Evolutionary conservation across 2,888 invertebrate genomes (phyloP).

Genomic region (Microplitis deprimator): DNA sequence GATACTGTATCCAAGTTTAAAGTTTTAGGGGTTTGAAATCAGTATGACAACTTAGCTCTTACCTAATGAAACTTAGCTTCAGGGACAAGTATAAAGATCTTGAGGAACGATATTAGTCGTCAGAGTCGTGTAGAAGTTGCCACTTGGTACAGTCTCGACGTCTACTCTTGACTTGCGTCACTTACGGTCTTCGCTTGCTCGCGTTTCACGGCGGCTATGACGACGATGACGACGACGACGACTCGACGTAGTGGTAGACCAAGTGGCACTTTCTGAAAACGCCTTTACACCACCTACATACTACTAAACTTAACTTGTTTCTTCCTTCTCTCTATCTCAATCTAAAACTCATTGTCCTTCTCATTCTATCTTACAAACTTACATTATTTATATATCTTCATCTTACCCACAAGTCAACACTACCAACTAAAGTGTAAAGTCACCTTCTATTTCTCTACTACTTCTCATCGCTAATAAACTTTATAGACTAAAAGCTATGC

Average conservation of each 20-base stretch:
- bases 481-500: not conserved
- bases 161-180: slow-evolving; percentile 35
- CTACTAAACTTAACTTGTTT: not conserved
- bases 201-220: not conserved
- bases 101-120: slow-evolving; percentile 29
- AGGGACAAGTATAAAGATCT: slow-evolving; percentile 27
- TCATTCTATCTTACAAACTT: not conserved
- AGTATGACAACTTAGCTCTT: slow-evolving; percentile 35
- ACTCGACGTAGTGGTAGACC: slow-evolving; percentile 27
- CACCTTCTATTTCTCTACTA: not conserved
- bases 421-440: not conserved
- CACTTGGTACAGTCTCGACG: slow-evolving; percentile 31
- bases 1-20: slow-evolving; percentile 2
- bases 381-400: not conserved
- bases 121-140: slow-evolving; percentile 29
- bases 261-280: slow-evolving; percentile 35
- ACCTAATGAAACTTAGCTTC: slow-evolving; percentile 29
- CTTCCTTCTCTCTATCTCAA: slow-evolving; percentile 10
- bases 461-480: not conserved
- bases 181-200: slow-evolving; percentile 30
- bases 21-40: slow-evolving; percentile 13
- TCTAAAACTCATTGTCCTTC: not conserved
- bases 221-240: not conserved
- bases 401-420: not conserved
- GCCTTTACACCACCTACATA: slow-evolving; percentile 15